phyloP scores from a whole-genome alignment of 1,140 invertebrate species.

The Pseudomyrmex concolor region DNA sequence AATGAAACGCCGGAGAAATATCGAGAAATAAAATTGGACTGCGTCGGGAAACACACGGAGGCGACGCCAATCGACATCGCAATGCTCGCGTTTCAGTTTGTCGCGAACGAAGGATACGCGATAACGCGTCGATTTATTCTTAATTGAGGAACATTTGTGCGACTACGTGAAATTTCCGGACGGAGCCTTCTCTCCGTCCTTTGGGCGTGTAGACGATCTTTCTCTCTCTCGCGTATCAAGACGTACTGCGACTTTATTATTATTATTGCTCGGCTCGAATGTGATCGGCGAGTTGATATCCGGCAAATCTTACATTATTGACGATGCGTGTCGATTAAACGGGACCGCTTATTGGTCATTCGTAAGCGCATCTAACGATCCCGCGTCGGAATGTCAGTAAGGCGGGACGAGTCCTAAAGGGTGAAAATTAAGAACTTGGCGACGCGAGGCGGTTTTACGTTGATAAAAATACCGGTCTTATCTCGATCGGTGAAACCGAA shows the following conservation, averaged over 20 bases:
- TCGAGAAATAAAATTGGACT: neutral
- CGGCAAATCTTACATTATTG: constrained; percentile 61
- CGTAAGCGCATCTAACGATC: constrained; percentile 58
- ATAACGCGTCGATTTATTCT: constrained; percentile 43
- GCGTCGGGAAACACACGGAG: neutral
- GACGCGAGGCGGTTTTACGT: constrained; percentile 44
- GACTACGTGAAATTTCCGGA: neutral
- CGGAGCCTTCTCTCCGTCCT: neutral
- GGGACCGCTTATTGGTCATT: constrained; percentile 43
- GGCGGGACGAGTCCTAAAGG: neutral
- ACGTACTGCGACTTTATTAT: constrained; percentile 43
- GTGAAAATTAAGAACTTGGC: constrained; percentile 71
- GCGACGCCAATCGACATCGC: constrained; percentile 3
- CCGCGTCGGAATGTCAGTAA: constrained; percentile 49
- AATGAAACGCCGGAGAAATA: neutral
- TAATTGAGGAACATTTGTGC: constrained; percentile 13
- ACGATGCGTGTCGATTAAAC: constrained; percentile 45
- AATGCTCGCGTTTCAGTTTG: constrained; percentile 20
- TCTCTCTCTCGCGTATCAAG: constrained; percentile 29
- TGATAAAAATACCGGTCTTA: constrained; percentile 78
- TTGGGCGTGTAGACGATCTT: neutral
- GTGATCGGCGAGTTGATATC: constrained; percentile 29
- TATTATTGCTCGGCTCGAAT: constrained; percentile 25
- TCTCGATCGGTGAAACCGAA: constrained; percentile 78
- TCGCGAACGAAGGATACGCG: constrained; percentile 14